These are phyloP conservation scores for Amphipoea oculea DNA, from an alignment of 2,888 invertebrate species.

Conservation along the genomic window DNA sequence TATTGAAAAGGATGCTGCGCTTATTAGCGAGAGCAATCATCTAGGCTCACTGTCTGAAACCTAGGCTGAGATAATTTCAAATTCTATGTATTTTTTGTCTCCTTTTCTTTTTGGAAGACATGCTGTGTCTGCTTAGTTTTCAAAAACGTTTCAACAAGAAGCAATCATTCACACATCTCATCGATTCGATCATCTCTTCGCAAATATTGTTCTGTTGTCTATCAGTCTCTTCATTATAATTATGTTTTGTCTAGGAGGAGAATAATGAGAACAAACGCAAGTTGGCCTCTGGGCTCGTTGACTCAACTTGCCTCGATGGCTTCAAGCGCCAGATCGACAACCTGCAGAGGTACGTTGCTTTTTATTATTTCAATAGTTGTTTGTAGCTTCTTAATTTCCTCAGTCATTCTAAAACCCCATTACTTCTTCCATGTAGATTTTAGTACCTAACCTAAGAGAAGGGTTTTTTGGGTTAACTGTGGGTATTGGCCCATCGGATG, in stretches of 20 bases:
- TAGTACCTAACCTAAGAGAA: too few relatives aligned
- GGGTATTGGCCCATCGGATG: background rate
- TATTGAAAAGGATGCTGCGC: background rate
- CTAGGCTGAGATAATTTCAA: background rate
- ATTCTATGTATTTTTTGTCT: background rate
- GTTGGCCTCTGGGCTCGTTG: constrained; percentile 87
- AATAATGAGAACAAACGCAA: constrained; percentile 88
- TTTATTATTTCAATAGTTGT: background rate
- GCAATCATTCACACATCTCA: too few relatives aligned
- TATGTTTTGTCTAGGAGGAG: constrained; percentile 77
- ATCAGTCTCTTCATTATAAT: background rate
- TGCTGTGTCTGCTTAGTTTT: background rate
- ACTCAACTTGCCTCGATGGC: constrained; percentile 90
- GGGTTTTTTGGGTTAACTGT: background rate
- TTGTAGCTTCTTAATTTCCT: background rate
- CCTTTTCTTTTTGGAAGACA: background rate
- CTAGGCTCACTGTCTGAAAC: background rate
- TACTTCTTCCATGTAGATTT: background rate
- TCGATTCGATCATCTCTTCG: background rate
- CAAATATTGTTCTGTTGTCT: background rate
- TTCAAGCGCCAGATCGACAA: constrained; percentile 93
- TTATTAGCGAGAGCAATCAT: background rate
- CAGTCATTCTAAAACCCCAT: background rate
- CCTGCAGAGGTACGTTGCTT: constrained; percentile 90
- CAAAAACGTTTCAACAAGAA: background rate